Evolutionary conservation across 2,888 invertebrate genomes (phyloP).

Genomic region (Cataglyphis rosenhaueri): DNA sequence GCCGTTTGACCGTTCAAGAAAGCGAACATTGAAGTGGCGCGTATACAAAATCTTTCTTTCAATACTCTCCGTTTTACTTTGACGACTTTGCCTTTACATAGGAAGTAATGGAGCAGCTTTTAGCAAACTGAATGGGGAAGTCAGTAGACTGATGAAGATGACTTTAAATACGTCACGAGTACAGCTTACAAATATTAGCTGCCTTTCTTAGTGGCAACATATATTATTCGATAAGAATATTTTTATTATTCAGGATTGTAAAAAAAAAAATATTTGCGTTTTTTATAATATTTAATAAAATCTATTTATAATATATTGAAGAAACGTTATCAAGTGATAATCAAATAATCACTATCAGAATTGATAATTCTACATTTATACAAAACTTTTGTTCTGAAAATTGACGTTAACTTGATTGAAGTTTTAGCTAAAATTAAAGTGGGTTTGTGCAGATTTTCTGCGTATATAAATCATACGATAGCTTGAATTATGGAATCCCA

Average conservation of each 20-base stretch:
- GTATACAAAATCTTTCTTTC: conserved; percentile 54
- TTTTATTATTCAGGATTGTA: background rate
- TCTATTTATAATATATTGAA: conserved; percentile 56
- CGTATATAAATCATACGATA: conserved; percentile 63
- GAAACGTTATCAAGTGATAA: conserved; percentile 44
- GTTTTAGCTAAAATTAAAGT: conserved; percentile 66
- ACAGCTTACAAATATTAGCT: conserved; percentile 1
- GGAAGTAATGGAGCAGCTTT: conserved; percentile 45
- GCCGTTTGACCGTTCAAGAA: conserved; percentile 37
- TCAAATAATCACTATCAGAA: conserved; percentile 16
- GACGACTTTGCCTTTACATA: conserved; percentile 21
- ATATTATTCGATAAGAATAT: background rate
- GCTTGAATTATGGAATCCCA: conserved; percentile 56
- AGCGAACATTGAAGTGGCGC: conserved; percentile 48
- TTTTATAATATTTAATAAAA: conserved; percentile 49
- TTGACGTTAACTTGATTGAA: conserved; percentile 62
- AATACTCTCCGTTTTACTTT: conserved; percentile 41
- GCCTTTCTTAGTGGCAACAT: background rate
- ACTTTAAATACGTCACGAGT: conserved; percentile 38
- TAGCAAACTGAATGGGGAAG: conserved; percentile 34
- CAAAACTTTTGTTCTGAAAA: conserved; percentile 52
- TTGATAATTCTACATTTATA: conserved; percentile 51
- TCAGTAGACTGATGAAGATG: conserved; percentile 30
- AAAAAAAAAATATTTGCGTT: background rate
- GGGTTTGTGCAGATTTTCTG: conserved; percentile 53